Evolutionary conservation across 2,113 vertebrate species (phyloP).

Genomic region (Polypterus senegalus): DNA sequence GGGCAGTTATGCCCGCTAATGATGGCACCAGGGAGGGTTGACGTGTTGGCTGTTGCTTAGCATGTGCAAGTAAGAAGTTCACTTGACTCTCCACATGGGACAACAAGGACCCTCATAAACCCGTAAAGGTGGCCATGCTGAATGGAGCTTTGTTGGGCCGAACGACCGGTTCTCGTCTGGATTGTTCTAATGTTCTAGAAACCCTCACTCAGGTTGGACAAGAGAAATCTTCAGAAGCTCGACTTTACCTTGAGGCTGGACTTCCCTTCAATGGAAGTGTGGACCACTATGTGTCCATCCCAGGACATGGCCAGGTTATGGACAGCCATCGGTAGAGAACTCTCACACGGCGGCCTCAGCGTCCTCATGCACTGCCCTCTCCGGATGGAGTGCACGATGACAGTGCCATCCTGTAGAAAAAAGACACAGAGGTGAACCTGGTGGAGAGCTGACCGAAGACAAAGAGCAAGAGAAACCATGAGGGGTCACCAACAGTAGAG

Average conservation of each 20-base stretch:
- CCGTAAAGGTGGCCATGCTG: not conserved
- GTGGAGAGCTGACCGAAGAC: not conserved
- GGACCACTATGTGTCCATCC: slow-evolving; percentile 83
- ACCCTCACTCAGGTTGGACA: too few relatives aligned
- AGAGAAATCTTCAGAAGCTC: too few relatives aligned
- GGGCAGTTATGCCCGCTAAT: too few relatives aligned
- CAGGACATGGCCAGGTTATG: slow-evolving; percentile 78
- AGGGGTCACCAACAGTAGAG: not conserved
- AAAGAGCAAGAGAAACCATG: not conserved
- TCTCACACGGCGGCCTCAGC: slow-evolving; percentile 75
- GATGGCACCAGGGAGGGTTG: too few relatives aligned
- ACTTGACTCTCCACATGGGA: too few relatives aligned
- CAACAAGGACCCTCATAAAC: not conserved
- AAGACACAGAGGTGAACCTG: not conserved
- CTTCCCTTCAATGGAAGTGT: slow-evolving; percentile 80
- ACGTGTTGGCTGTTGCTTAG: too few relatives aligned
- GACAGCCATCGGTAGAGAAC: slow-evolving; percentile 68
- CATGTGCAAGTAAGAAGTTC: too few relatives aligned
- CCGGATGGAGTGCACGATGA: slow-evolving; percentile 75
- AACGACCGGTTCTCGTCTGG: too few relatives aligned
- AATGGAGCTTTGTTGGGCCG: not conserved
- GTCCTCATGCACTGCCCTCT: slow-evolving; percentile 84
- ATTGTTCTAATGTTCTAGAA: too few relatives aligned
- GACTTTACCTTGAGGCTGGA: slow-evolving; percentile 71
- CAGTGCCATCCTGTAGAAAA: slow-evolving; percentile 68